Evolutionary conservation across 2,888 invertebrate species (phyloP), one percentile per base, ranked within the genome.

Genomic region (Latrodectus elegans): DNA sequence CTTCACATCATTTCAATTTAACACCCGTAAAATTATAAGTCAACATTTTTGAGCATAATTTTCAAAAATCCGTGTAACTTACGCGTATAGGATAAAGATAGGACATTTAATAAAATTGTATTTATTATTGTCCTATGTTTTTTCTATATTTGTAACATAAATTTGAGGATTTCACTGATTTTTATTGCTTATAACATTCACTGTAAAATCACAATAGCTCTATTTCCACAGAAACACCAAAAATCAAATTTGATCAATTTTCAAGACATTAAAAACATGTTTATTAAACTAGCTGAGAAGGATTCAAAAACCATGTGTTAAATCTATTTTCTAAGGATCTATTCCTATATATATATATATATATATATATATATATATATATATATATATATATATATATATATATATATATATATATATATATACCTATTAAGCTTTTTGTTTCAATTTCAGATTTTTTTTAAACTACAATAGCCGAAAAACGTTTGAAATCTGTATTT

Each of bases 361-460:
- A 67, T 67, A 67, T 67, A 67, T 67, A 67, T 67, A 67, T 67
- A 67, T 4, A 67, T 67, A 67, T 67, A 67, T 67, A 22, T 38
- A 22, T 68, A 26, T 26, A 17, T 68, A 68, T 17, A 68, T 22
- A 22, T 68, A 26, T 17, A 68, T 68, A 17, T 68, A 17, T 68
- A 68, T 68, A 22, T 68, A 68, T 22, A 68, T 17, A 22, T 68
- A 68, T 68, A 17, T 17, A 10, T 17, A 22, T 26, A 38, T 26
- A 68, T 68, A 68, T 26, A 26, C 22, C 17, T 17, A 26, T 10
- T 26, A 12, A 22, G 17, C 26, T 67, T 67, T 26, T 67, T 67
- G 9, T 11, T 67, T 10, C 26, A 12, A n/a, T 12, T 26, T 67
- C 17, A 17, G 26, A 26, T 17, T 8, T 67, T 67, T 67, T 6